Evolutionary conservation across 2,113 vertebrate species (phyloP), one percentile per base, ranked within the genome.

Genomic region (Nansenia antarctica): DNA sequence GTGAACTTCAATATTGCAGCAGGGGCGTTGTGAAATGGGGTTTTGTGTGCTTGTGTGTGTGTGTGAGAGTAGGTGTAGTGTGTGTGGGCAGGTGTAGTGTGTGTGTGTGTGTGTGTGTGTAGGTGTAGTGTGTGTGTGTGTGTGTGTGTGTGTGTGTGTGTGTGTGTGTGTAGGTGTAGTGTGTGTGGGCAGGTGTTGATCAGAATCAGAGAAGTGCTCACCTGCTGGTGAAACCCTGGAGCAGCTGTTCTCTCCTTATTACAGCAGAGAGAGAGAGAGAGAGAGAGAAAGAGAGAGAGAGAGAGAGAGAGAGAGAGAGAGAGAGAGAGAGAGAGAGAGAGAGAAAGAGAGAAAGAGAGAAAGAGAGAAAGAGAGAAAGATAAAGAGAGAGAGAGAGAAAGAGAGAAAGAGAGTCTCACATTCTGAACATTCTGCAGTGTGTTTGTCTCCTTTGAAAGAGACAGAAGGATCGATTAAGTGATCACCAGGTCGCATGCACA

Each of bases 171-270:
- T 57, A n/a, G 45, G n/a, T n/a, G n/a, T n/a, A n/a, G n/a, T n/a
- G n/a, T n/a, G n/a, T n/a, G n/a, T n/a, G n/a, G n/a, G n/a, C n/a
- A n/a, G n/a, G n/a, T n/a, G n/a, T 6, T 37, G 35, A 5, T n/a
- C n/a, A n/a, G 35, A 65, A 67, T 67, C 55, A 52, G 30, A 59
- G 49, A 72, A 52, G 27, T 29, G 18, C 47, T 74, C 60, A 69
- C 73, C 69, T 70, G 47, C 73, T 75, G 64, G 31, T 72, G 45
- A 67, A 77, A 78, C 30, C 65, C 54, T 59, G 26, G 35, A 63
- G 62, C 69, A 68, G 79, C 71, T 77, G 75, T 68, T 62, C 45
- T 54, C 31, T 53, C 52, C 30, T 82, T 76, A 74, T 72, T 79
- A 70, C 61, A 72, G 78, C 30, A 70, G 37, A 62, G 29, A 37